Evolutionary conservation across 2,797 vertebrate species (phyloP).

Genomic region (Eupleurogrammus muticus): DNA sequence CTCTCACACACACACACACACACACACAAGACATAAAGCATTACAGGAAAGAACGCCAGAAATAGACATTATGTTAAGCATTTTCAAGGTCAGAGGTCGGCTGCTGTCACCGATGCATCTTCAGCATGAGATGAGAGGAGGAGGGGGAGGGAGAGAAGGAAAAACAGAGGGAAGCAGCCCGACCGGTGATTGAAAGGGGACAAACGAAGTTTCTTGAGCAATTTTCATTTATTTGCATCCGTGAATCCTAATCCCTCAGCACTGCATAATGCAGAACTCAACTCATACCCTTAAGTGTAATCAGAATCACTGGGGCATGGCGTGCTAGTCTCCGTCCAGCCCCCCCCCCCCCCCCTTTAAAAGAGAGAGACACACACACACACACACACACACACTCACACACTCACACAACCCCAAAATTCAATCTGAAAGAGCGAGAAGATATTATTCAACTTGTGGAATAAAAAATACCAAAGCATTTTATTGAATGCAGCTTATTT

Average conservation of each 20-base stretch:
- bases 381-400: constrained; percentile 35
- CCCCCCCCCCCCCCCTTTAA: too few relatives aligned
- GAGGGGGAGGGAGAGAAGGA: constrained; percentile 48
- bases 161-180: constrained; percentile 27
- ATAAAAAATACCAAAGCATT: constrained; percentile 43
- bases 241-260: constrained; percentile 68
- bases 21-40: constrained; percentile 33
- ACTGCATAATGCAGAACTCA: constrained; percentile 62
- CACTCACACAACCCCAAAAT: constrained; percentile 44
- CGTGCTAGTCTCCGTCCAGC: constrained; percentile 38
- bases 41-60: constrained; percentile 41
- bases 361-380: constrained; percentile 42
- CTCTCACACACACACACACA: constrained; percentile 10
- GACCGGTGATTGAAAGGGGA: constrained; percentile 61
- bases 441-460: constrained; percentile 16
- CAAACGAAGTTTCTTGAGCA: constrained; percentile 66
- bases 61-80: constrained; percentile 56
- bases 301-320: constrained; percentile 61
- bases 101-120: constrained; percentile 63
- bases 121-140: constrained; percentile 50
- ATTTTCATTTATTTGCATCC: constrained; percentile 72
- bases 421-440: constrained; percentile 42
- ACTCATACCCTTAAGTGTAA: constrained; percentile 59
- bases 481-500: constrained; percentile 50
- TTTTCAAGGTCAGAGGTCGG: constrained; percentile 70